Conservation (phyloP, 2,113 vertebrate species). For the Pyrgilauda ruficollis region DNA sequence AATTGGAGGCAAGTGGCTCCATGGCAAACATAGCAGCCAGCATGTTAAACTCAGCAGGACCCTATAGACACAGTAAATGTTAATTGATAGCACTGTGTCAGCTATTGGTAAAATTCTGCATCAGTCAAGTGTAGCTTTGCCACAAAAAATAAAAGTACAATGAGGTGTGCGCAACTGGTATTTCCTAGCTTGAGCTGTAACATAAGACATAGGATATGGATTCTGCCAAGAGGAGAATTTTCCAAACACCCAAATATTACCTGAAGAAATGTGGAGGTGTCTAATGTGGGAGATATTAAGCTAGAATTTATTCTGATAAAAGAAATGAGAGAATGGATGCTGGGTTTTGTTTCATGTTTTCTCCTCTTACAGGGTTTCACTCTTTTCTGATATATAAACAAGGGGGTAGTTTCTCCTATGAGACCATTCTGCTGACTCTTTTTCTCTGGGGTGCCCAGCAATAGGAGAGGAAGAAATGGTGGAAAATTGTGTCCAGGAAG, state of each 20-base stretch:
- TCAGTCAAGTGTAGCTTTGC: neutral
- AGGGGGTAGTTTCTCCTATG: neutral
- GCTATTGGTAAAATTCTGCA: neutral
- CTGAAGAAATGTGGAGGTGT: neutral
- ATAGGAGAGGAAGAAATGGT: neutral
- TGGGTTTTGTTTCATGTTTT: neutral
- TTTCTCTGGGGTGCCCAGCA: neutral
- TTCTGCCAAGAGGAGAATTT: neutral
- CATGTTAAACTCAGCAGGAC: neutral
- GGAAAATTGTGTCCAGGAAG: neutral
- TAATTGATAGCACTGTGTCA: neutral
- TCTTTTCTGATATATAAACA: neutral
- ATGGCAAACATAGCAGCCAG: neutral
- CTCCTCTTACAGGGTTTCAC: rapidly evolving
- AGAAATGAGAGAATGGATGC: neutral
- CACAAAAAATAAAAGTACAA: neutral
- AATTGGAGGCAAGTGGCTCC: neutral
- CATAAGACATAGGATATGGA: rapidly evolving
- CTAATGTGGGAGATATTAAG: neutral
- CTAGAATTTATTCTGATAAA: neutral
- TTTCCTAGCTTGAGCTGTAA: neutral
- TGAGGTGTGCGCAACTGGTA: neutral
- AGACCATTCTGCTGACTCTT: neutral
- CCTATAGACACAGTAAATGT: neutral
- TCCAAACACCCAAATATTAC: neutral